A percentile compares a stretch with the other conserved stretches of the same genome.
Evolutionary conservation across 1,140 invertebrate species (phyloP).

Genomic region (Eriocheir sinensis): DNA sequence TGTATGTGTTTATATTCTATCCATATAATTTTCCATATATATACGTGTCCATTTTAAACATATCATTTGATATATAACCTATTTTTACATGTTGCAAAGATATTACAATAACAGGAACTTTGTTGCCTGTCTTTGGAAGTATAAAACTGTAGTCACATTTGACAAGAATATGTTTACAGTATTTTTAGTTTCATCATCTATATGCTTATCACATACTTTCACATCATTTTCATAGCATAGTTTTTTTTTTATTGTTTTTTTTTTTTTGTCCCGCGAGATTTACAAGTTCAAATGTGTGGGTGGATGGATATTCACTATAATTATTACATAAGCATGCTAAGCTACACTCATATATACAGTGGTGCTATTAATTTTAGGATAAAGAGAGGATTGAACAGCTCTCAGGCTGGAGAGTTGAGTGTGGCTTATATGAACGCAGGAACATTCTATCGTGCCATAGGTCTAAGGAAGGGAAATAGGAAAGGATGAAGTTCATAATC

Average conservation of each 20-base stretch:
- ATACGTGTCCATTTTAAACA: no score
- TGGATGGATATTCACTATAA: not conserved
- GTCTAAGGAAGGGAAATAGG: not conserved
- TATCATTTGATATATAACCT: no score
- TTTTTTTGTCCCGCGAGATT: not conserved
- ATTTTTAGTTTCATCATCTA: not conserved
- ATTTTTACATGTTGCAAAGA: not conserved
- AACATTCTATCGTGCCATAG: not conserved
- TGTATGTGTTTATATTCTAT: not conserved
- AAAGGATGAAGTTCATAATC: no score
- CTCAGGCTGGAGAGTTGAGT: not conserved
- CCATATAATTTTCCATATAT: not conserved
- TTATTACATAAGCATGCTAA: not conserved
- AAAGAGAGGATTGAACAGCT: not conserved
- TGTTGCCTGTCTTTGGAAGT: not conserved
- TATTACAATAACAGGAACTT: not conserved
- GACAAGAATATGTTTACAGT: not conserved
- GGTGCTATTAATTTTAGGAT: slow-evolving; percentile 6
- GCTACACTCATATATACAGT: not conserved
- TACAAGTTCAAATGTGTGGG: not conserved
- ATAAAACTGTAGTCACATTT: not conserved
- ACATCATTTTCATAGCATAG: no score
- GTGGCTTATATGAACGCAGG: not conserved
- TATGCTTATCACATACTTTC: not conserved
- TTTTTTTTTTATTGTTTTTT: not conserved